These are phyloP conservation scores for Parapsyche elsis DNA, from an alignment of 1,140 invertebrate species.

Conservation along the genomic window DNA sequence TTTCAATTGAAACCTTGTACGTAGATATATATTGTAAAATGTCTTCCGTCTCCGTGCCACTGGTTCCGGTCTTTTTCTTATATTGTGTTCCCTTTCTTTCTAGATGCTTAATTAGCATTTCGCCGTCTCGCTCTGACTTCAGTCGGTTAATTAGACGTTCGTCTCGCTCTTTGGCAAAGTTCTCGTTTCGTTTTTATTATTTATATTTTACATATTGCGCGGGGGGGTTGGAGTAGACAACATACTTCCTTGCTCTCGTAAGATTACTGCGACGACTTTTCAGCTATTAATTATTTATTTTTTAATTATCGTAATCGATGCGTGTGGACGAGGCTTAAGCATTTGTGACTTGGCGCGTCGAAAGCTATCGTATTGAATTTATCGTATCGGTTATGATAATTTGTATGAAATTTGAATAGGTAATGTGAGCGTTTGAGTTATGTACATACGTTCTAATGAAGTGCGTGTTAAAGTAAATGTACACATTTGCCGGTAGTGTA, in stretches of 20 bases:
- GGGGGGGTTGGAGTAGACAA: conserved; percentile 48
- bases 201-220: conserved; percentile 56
- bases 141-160: conserved; percentile 49
- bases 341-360: too few species aligned
- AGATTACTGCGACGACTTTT: conserved; percentile 5
- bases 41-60: conserved; percentile 8
- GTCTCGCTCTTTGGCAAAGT: conserved; percentile 44
- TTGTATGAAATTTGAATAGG: too few species aligned
- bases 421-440: too few species aligned
- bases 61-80: conserved; percentile 27
- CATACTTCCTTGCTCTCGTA: conserved; percentile 47
- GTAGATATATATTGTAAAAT: background rate
- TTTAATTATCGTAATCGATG: background rate
- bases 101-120: conserved; percentile 55
- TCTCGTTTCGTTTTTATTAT: conserved; percentile 55
- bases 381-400: background rate
- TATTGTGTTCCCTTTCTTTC: conserved; percentile 56
- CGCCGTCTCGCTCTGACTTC: conserved; percentile 50
- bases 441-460: too few species aligned
- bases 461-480: too few species aligned
- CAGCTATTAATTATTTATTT: background rate
- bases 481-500: too few species aligned
- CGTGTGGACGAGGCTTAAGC: too few species aligned
- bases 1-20: background rate
- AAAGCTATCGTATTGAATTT: conserved; percentile 14